Base-by-base conservation (phyloP, 2,888 invertebrate genomes). In the Empis livida region DNA sequence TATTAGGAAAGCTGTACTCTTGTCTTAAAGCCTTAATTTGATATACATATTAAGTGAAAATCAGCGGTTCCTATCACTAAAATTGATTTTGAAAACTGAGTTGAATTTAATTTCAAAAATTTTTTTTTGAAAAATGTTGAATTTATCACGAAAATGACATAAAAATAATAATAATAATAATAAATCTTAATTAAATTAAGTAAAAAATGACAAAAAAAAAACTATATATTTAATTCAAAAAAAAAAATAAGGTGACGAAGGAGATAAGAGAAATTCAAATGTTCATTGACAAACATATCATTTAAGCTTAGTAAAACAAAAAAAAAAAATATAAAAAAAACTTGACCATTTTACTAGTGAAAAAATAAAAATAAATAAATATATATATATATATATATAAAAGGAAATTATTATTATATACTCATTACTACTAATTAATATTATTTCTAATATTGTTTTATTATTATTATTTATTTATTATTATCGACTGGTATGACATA, bases 231-330 rank as follows among this genome's bases (percentile, higher is more conserved):
- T 27, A 23, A 43, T 16, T 37, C 20, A 44, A 37, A 44, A 27
- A 45, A n/a, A n/a, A n/a, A n/a, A n/a, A n/a, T n/a, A n/a, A 31
- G 31, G 16, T 14, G 20, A 42, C n/a, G n/a, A 49, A 17, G 37
- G 46, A 42, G 35, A 43, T 44, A 49, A 49, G 32, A 46, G 23
- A 43, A 39, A 39, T 17, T 39, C 16, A 49, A 51, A 49, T 49
- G 51, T 53, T 53, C 49, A 53, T 52, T 52, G 45, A 52, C 42
- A 49, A 51, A 55, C 53, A 54, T 55, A 55, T 54, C 53, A 55
- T 55, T 52, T 53, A 55, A 53, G 51, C 51, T 53, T 54, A 55
- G 53, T 48, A 49, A 44, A 45, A 13, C 35, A 39, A 50, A 49
- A 49, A 49, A 43, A 20, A 20, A 48, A 42, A 45, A n/a, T 15